Base-by-base conservation (phyloP, 2,888 invertebrate genomes). In the Cryptocheilus praepositus region DNA sequence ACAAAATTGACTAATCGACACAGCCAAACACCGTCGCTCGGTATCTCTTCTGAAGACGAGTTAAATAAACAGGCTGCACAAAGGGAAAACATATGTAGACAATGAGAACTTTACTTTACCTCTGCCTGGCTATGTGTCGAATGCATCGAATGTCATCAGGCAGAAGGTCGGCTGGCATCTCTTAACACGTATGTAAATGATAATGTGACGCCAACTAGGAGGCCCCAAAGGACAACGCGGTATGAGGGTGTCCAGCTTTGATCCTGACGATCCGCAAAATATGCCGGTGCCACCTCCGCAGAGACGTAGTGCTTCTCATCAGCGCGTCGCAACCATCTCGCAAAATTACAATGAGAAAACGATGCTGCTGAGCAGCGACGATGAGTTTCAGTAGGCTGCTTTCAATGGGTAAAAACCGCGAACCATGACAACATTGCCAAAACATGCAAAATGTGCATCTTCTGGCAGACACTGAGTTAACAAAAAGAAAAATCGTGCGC, bases 261-360 rank as follows among this genome's bases (percentile, higher is more conserved):
- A 93, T 86, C 93, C 93, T 7, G 93, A 93, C 81, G 93, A 93
- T 86, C 92, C 92, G 11, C 91, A 90, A 74, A 89, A 85, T 62
- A 86, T 88, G 85, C 86, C 88, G 52, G 85, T 87, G 52, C 88
- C 88, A 69, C 87, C 86, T 36, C 87, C 88, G 2, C 88, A 88
- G 73, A 85, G 86, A 67, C 88, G 88, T 67, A 86, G 86, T 68
- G 83, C 92, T 53, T 92, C 92, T 59, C 92, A 93, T 43, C 93
- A 94, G 83, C 92, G 94, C 52, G 94, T 95, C 64, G 93, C 95
- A 44, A 95, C 95, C 82, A 95, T 95, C 87, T 93, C 93, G 79
- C 93, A 94, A 83, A 95, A 95, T 89, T 97, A 97, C 91, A 97
- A 96, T 89, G 98, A 98, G 92, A 98, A 98, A 91, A 97, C 98